Evolutionary conservation across 2,888 invertebrate species (phyloP), one percentile per base, ranked within the genome.

Genomic region (Tinea pellionella): DNA sequence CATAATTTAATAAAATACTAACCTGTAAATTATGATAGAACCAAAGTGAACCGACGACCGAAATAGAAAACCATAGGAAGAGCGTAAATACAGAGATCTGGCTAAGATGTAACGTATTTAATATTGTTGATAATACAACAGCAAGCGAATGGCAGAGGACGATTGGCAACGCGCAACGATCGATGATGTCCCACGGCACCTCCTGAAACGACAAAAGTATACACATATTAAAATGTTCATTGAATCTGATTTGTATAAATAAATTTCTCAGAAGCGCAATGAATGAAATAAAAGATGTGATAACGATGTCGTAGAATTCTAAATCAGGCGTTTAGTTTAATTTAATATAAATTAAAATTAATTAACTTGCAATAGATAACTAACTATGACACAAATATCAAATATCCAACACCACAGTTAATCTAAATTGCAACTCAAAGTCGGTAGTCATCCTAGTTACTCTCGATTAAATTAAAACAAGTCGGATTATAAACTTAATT

Each of bases 11-110:
- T 3, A 24, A 24, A 24, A 24, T 24, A 53, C 53, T 89, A 84
- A 94, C 95, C 92, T 94, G 94, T 58, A 95, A 87, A 72, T 94
- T 94, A 71, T 94, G 94, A 80, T 94, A 95, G 80, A 94, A 95
- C 77, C 94, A 88, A 9, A 94, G 92, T 1, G 92, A 92, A 24
- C 93, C 93, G 63, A 93, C 89, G 62, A 92, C 90, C 59, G 93
- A 92, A 69, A 93, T 88, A 59, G 92, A 87, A 73, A 94, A 93
- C 89, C 93, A 91, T 32, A 94, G 90, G 77, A 95, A 95, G 15
- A 95, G 88, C 8, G 93, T 92, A 75, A 95, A 92, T 61, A 93
- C 92, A 9, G 94, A 92, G 63, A 94, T 89, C 69, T 92, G 91
- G 64, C 94, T 94, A 65, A 95, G 91, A 68, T 91, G 90, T 64